A percentile compares a stretch with the other conserved stretches of the same genome.
phyloP scores from a whole-genome alignment of 2,888 invertebrate genomes.

The Panopea generosa region DNA sequence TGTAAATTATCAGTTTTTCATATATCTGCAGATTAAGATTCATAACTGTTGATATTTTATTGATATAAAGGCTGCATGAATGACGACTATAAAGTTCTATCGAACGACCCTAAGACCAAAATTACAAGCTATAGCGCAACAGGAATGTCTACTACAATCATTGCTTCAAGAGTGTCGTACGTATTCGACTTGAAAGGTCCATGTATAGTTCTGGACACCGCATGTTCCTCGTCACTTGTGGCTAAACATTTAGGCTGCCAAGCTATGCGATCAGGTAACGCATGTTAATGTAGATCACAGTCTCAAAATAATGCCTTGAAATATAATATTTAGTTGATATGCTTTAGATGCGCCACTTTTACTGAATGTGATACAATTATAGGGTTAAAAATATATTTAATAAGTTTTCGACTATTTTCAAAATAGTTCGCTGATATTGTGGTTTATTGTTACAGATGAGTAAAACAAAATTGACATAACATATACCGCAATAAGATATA shows the following conservation, averaged over 20 bases:
- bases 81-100: conserved; percentile 84
- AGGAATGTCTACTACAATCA: conserved; percentile 88
- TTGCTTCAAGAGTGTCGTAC: conserved; percentile 87
- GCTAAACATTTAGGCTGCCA: conserved; percentile 72
- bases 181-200: conserved; percentile 64
- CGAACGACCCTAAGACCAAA: conserved; percentile 91
- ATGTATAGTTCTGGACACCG: conserved; percentile 63
- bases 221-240: conserved; percentile 62
- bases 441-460: too few species aligned
- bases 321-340: too few species aligned
- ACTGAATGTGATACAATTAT: too few species aligned
- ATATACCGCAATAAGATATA: too few species aligned
- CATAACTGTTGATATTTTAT: not conserved
- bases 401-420: too few species aligned
- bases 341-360: too few species aligned
- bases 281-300: too few species aligned
- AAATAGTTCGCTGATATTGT: too few species aligned
- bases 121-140: conserved; percentile 84
- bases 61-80: conserved; percentile 20
- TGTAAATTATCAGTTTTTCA: too few species aligned
- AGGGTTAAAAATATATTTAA: too few species aligned
- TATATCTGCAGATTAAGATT: not conserved
- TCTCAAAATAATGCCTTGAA: too few species aligned
- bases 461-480: too few species aligned
- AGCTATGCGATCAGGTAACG: conserved; percentile 48